phyloP scores from a whole-genome alignment of 2,888 invertebrate species.

The Hirudinaria manillensis region DNA sequence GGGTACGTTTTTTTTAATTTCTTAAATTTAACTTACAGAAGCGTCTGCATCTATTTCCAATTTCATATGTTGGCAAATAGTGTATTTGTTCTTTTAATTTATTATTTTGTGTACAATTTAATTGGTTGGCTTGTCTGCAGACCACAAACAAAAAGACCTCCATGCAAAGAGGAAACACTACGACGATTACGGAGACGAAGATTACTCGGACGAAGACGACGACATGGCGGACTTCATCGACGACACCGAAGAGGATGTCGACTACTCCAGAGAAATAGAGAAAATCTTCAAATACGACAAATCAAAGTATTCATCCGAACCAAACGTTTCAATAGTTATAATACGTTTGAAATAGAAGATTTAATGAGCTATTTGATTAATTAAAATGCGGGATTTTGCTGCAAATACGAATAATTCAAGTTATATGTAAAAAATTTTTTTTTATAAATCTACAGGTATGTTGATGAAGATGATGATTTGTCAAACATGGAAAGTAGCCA shows the following conservation, averaged over 20 bases:
- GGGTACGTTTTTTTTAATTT: not conserved
- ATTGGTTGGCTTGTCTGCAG: no score
- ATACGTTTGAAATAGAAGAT: not conserved
- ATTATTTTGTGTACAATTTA: no score
- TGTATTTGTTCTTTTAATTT: no score
- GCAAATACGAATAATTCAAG: not conserved
- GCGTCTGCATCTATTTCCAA: no score
- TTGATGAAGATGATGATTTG: conserved; percentile 5
- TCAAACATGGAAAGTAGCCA: conserved; percentile 1
- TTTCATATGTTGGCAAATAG: no score
- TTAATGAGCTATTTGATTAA: not conserved
- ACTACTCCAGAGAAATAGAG: not conserved
- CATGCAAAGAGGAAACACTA: no score
- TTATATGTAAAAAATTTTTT: no score
- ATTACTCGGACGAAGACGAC: not conserved
- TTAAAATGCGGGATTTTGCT: not conserved
- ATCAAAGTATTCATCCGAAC: no score
- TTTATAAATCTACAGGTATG: not conserved
- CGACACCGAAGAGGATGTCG: not conserved
- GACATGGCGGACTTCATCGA: conserved; percentile 9
- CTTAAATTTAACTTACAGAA: no score
- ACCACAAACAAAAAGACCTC: no score
- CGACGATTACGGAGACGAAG: not conserved
- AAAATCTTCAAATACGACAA: not conserved
- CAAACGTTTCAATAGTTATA: no score